phyloP scores from a whole-genome alignment of 2,113 vertebrate genomes.

The Epinephelus moara region DNA sequence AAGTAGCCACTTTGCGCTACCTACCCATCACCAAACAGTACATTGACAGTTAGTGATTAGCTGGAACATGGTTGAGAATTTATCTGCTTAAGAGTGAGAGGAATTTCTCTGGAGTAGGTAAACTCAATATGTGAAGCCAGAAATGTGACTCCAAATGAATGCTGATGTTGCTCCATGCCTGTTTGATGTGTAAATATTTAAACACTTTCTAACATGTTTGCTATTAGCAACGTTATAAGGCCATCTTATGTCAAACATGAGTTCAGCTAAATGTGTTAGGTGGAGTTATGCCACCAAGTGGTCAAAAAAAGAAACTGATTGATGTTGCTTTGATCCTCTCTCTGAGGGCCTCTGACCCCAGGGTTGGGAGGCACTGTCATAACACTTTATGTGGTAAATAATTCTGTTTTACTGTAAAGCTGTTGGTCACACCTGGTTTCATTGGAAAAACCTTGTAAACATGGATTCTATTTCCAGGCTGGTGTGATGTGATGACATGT shows the following conservation, averaged over 20 bases:
- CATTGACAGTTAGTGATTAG: background rate
- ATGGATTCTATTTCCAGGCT: slow-evolving; percentile 28
- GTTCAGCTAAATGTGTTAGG: background rate
- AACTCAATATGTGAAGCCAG: background rate
- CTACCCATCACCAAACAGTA: background rate
- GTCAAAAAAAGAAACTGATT: background rate
- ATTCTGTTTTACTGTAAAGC: slow-evolving; percentile 18
- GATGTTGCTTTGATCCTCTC: background rate
- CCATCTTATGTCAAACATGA: background rate
- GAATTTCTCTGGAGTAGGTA: background rate
- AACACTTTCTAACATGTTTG: no score
- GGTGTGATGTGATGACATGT: slow-evolving; percentile 8
- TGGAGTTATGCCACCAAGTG: background rate
- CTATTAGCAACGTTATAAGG: background rate
- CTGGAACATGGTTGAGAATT: no score
- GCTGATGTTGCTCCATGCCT: background rate
- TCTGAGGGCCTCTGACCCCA: background rate
- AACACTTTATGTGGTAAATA: slow-evolving; percentile 16
- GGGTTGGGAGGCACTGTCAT: slow-evolving; percentile 2
- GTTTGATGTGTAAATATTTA: no score
- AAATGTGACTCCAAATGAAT: background rate
- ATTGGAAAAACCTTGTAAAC: slow-evolving; percentile 37
- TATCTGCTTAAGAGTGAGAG: no score
- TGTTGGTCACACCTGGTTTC: slow-evolving; percentile 30
- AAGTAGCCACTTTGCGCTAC: background rate